These are phyloP conservation scores for Pteropus alecto DNA, from an alignment of 2,113 vertebrate genomes.

Conservation along the genomic window DNA sequence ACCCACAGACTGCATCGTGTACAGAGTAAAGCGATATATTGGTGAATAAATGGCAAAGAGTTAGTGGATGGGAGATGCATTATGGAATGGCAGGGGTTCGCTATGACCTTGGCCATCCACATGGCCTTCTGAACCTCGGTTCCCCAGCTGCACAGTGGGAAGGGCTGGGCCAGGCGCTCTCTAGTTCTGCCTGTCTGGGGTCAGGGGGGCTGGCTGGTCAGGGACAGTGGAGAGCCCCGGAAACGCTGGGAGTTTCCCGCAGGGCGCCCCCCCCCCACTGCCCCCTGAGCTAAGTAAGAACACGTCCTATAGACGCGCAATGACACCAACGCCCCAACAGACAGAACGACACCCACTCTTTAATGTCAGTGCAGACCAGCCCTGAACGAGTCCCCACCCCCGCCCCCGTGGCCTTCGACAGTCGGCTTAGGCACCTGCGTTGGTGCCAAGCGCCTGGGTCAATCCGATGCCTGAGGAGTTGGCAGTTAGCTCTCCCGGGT, in stretches of 20 bases:
- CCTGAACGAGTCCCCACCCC: background rate
- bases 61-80: background rate
- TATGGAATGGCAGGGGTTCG: too few relatives aligned
- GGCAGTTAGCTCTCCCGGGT: background rate
- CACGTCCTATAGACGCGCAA: background rate
- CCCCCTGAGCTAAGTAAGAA: background rate
- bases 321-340: background rate
- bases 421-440: background rate
- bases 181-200: background rate
- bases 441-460: background rate
- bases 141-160: background rate
- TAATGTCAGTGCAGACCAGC: background rate
- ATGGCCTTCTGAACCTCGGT: background rate
- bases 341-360: background rate
- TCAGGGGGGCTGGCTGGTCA: fast-evolving
- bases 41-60: background rate
- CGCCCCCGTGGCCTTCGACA: background rate
- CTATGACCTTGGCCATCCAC: background rate
- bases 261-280: too few relatives aligned
- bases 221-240: background rate
- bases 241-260: background rate
- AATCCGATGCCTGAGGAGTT: background rate
- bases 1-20: background rate
- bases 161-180: background rate
- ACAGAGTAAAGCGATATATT: background rate